Evolutionary conservation across 2,888 invertebrate species (phyloP), one percentile per base, ranked within the genome.

Genomic region (Volucella inanis): DNA sequence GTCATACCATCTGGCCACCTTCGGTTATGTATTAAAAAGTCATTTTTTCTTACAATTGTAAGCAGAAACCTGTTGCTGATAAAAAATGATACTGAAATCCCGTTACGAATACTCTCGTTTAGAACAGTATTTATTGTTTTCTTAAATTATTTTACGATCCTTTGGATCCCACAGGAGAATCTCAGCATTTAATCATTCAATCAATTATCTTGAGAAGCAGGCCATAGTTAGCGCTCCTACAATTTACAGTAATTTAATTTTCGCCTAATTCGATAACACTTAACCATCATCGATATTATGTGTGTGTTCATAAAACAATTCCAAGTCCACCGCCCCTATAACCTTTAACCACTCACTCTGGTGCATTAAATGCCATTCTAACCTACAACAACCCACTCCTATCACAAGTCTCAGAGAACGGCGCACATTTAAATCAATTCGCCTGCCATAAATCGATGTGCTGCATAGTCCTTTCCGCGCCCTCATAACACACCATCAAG

Each of bases 351-450:
- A 54, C 18, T 11, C 12, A n/a, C 31, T 31, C 38, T 39, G 38
- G 39, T 10, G 14, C 41, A 41, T 38, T 14, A 2, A 12, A 22
- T 18, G 55, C 15, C 54, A 52, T 3, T 12, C 43, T 10, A 10
- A 0, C 18, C n/a, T 54, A 54, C 10, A 12, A 31, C 39, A 22
- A 6, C 54, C 59, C 41, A 47, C 14, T 6, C n/a, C 14, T 0
- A 39, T 6, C 2, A 54, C 54, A 1, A 41, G 12, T 10, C 38
- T 10, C 15, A 11, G 0, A 14, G n/a, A 39, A 54, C 22, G 54
- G 57, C 62, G 50, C 55, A 57, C 80, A 75, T 80, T 80, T 70
- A 79, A 84, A 79, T 79, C 84, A 84, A 75, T 80, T 84, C 59
- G 22, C 18, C 49, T 43, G 70, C 59, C 79, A 80, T 80, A 75